Conservation (phyloP, 2,888 invertebrate genomes). For the Spialia ferax region DNA sequence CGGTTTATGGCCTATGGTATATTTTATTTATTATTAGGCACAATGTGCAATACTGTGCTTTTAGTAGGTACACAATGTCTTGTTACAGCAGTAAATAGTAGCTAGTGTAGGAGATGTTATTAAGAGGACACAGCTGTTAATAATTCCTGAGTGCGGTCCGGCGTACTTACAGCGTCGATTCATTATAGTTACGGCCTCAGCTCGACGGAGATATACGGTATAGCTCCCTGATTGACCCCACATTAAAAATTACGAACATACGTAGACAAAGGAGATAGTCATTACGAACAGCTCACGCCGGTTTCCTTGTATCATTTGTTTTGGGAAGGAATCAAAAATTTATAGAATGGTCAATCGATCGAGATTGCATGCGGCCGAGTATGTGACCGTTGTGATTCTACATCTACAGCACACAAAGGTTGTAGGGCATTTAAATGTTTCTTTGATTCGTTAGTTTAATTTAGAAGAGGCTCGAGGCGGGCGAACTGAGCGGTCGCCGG, state of each 20-base stretch:
- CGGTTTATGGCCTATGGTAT: too few relatives aligned
- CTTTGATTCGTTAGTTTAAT: conserved; percentile 85
- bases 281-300: conserved; percentile 62
- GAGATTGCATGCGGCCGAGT: conserved; percentile 61
- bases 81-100: conserved; percentile 42
- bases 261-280: conserved; percentile 67
- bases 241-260: conserved; percentile 87
- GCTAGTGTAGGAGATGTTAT: conserved; percentile 42
- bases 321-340: conserved; percentile 76
- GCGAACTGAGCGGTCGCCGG: conserved; percentile 78
- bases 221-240: conserved; percentile 85
- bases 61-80: conserved; percentile 24
- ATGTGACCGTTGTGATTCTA: conserved; percentile 69
- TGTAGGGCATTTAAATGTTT: conserved; percentile 70
- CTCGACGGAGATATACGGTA: conserved; percentile 83
- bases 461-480: conserved; percentile 68
- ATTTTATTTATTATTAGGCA: too few relatives aligned
- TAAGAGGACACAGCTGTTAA: conserved; percentile 75
- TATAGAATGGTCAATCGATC: conserved; percentile 71
- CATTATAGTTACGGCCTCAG: conserved; percentile 83
- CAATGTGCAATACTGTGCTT: not conserved
- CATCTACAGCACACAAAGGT: conserved; percentile 68
- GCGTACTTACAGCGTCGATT: conserved; percentile 79
- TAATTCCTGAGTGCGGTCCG: conserved; percentile 87
- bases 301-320: conserved; percentile 79